phyloP scores from a whole-genome alignment of 2,797 vertebrate genomes.

The Xiphophorus birchmanni region DNA sequence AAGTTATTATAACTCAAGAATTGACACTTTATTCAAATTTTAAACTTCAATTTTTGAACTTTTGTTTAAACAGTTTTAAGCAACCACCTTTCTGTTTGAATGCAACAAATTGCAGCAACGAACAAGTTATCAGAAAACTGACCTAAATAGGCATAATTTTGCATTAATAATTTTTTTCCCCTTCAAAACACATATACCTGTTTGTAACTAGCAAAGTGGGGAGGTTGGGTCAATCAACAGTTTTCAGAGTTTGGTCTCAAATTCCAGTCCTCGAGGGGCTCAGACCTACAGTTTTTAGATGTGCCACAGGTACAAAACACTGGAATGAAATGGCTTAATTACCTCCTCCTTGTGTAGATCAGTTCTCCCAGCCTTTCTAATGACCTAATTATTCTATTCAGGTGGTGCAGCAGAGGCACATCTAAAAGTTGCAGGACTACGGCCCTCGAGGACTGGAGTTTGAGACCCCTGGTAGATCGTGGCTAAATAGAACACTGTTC shows the following conservation, averaged over 20 bases:
- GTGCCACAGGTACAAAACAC: no score
- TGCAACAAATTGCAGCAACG: not conserved
- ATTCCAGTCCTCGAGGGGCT: no score
- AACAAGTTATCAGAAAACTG: not conserved
- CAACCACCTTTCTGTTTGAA: not conserved
- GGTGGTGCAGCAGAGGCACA: no score
- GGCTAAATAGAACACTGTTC: not conserved
- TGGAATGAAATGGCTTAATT: no score
- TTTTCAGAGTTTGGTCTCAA: not conserved
- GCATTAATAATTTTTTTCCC: not conserved
- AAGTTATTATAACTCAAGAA: not conserved
- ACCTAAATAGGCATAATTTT: not conserved
- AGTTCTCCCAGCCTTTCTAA: no score
- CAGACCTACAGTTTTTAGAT: no score
- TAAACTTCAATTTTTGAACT: not conserved
- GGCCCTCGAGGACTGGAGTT: no score
- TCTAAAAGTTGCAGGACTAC: no score
- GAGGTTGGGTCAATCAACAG: not conserved
- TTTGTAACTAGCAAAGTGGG: not conserved
- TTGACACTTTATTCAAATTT: not conserved
- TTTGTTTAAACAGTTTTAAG: not conserved
- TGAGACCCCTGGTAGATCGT: not conserved
- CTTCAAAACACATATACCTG: not conserved
- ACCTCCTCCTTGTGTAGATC: no score
- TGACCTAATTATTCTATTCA: no score